These are phyloP conservation scores for Pachymerium ferrugineum DNA, from an alignment of 2,888 invertebrate genomes.

Conservation along the genomic window DNA sequence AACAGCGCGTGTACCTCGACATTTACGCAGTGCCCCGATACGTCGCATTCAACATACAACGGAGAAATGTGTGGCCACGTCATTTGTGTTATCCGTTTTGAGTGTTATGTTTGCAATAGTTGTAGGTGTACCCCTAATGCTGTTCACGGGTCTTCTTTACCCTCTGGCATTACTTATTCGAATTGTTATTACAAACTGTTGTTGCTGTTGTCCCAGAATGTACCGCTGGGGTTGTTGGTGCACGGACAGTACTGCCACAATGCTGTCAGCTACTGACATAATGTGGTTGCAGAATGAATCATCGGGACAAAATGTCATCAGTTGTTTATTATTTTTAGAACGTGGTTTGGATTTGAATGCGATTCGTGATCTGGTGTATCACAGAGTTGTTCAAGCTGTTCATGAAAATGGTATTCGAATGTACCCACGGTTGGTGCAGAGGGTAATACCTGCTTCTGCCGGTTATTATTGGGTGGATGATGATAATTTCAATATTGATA, in stretches of 20 bases:
- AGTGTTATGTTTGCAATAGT: constrained; percentile 47
- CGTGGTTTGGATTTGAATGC: constrained; percentile 49
- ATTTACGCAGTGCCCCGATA: constrained; percentile 47
- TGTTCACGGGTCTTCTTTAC: constrained; percentile 42
- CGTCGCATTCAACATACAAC: constrained; percentile 48
- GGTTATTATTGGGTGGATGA: constrained; percentile 53
- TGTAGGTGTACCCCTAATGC: constrained; percentile 49
- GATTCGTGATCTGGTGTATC: constrained; percentile 50
- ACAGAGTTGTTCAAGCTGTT: constrained; percentile 48
- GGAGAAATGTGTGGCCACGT: constrained; percentile 46
- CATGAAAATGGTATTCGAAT: constrained; percentile 45
- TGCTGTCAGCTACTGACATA: constrained; percentile 48
- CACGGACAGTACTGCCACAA: constrained; percentile 30
- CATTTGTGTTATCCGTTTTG: constrained; percentile 41
- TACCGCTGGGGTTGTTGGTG: constrained; percentile 34
- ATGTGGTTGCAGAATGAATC: constrained; percentile 49
- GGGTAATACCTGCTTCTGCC: constrained; percentile 46
- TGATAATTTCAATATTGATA: constrained; percentile 50
- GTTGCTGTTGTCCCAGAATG: constrained; percentile 40
- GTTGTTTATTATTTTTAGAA: constrained; percentile 52
- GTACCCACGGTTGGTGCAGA: constrained; percentile 52
- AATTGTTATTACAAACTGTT: constrained; percentile 38
- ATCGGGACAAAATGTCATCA: constrained; percentile 46
- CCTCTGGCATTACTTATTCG: constrained; percentile 46
- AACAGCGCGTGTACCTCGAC: constrained; percentile 25